Evolutionary conservation across 2,797 vertebrate species (phyloP), one percentile per base, ranked within the genome.

Genomic region (Psittacula derbiana): DNA sequence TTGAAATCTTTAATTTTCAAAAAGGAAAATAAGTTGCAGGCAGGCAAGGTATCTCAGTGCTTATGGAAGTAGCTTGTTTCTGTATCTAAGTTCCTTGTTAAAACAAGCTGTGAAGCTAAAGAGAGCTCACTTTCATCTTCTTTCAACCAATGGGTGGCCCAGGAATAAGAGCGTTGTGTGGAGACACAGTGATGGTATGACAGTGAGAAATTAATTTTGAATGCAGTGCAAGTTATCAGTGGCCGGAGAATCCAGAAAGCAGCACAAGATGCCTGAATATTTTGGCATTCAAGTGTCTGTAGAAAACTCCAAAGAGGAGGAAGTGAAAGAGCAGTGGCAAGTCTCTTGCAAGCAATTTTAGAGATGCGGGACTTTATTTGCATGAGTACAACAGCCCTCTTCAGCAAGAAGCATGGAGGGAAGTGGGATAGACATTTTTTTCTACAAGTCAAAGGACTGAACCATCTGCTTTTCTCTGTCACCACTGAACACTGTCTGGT

Each of bases 311-410:
- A n/a, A 88, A 88, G 83, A 96, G 60, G 11, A 84, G 88, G 90
- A 97, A 92, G 67, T 89, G 90, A 81, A 95, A 95, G 60, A 88
- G 70, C 0, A 6, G 53, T 62, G 46, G 25, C 58, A 81, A 90
- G 66, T 69, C 30, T 86, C 50, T 89, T 75, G 52, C 33, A 74
- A 76, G 44, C 36, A 75, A 2, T 80, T 93, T 94, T 92, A 90
- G 72, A 80, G 88, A 82, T 92, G 71, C 80, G 69, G 65, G 31
- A 69, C 58, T 92, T 82, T 49, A 46, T 95, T 91, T 93, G 79
- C 72, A 80, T 60, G 41, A 90, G 40, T 62, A 13, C 0, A 5
- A 72, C 44, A 58, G 57, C 28, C 67, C 33, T 85, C 27, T 87
- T 71, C 62, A 80, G 53, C 52, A 83, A 57, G 80, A 90, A 43